A percentile compares a stretch with the other conserved stretches of the same genome.
These are phyloP conservation scores for Eleginops maclovinus DNA, from an alignment of 2,113 vertebrate species.

Conservation along the genomic window DNA sequence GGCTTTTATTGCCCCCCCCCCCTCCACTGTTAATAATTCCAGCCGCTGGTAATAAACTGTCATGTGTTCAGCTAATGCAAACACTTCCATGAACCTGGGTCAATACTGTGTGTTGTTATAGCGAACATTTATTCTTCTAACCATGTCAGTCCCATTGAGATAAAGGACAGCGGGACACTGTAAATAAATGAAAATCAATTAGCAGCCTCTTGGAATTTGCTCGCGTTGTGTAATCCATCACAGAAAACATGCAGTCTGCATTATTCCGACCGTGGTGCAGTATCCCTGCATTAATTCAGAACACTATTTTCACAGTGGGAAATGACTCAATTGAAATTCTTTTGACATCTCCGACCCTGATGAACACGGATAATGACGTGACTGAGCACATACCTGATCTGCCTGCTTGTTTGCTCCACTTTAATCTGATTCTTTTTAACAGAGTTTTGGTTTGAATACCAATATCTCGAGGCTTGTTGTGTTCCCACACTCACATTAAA, in stretches of 20 bases:
- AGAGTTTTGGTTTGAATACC: neutral
- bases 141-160: neutral
- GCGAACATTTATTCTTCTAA: neutral
- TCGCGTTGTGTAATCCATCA: neutral
- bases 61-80: neutral
- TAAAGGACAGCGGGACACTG: neutral
- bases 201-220: neutral
- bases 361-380: neutral
- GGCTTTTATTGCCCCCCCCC: neutral
- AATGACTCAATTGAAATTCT: neutral
- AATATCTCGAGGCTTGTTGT: neutral
- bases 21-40: neutral
- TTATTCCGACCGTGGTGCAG: neutral
- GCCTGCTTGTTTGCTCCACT: neutral
- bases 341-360: neutral
- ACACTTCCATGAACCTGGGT: neutral
- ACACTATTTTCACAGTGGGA: neutral
- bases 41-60: constrained; percentile 2
- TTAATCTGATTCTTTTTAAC: neutral
- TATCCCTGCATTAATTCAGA: no score
- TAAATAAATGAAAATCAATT: neutral
- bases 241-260: neutral
- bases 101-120: neutral
- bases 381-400: neutral
- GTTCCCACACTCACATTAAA: neutral